These are phyloP conservation scores for Aphyosemion australe DNA, from an alignment of 2,113 vertebrate species.

Conservation along the genomic window DNA sequence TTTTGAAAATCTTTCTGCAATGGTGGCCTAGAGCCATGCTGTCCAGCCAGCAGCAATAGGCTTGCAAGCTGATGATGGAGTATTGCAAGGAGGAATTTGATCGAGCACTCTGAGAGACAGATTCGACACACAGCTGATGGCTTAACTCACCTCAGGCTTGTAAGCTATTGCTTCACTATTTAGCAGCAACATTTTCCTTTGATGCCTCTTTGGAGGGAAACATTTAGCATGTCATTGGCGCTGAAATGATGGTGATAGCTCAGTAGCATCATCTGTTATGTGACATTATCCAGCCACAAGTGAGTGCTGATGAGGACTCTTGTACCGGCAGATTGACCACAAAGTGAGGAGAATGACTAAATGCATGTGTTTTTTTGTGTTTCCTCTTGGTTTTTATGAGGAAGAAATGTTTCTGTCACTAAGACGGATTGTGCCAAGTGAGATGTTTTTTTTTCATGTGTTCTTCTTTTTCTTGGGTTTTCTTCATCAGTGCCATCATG, in stretches of 20 bases:
- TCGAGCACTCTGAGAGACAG: background rate
- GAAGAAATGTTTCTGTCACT: constrained; percentile 12
- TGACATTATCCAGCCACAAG: background rate
- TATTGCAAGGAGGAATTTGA: constrained; percentile 22
- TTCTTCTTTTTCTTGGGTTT: no score
- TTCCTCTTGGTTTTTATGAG: constrained; percentile 11
- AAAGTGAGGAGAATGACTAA: background rate
- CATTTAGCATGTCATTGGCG: background rate
- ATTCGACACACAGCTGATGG: constrained; percentile 16
- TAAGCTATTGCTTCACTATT: constrained; percentile 9
- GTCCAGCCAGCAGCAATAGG: constrained; percentile 1
- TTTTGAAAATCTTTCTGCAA: constrained; percentile 13
- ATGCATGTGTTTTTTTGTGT: background rate
- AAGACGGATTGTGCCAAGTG: constrained; percentile 14
- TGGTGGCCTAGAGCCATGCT: constrained; percentile 12
- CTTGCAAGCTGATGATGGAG: constrained; percentile 17
- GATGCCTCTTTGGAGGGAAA: constrained; percentile 7
- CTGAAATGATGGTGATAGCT: constrained; percentile 1
- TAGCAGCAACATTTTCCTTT: constrained; percentile 11
- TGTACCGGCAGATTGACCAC: background rate
- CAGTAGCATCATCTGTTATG: constrained; percentile 1
- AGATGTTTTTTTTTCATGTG: no score
- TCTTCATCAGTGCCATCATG: no score
- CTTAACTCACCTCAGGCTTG: constrained; percentile 30
- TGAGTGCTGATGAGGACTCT: constrained; percentile 5